phyloP scores from a whole-genome alignment of 1,140 invertebrate species.

The Campoletis sonorensis region DNA sequence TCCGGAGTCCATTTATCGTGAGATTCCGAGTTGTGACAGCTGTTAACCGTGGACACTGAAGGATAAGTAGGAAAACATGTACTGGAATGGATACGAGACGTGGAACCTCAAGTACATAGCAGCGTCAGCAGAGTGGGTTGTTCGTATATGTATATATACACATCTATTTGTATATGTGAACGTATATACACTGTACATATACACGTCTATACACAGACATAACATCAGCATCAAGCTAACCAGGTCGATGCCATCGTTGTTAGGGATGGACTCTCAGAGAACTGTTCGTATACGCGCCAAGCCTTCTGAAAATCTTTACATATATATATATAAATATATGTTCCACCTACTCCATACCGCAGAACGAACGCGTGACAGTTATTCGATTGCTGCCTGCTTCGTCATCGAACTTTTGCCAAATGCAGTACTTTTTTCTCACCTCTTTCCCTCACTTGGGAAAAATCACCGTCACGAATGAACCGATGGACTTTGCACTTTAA shows the following conservation, averaged over 20 bases:
- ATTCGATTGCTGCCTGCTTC: slow-evolving; percentile 41
- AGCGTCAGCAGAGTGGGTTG: slow-evolving; percentile 17
- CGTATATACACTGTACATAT: too few relatives aligned
- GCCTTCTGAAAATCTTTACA: background rate
- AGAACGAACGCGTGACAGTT: slow-evolving; percentile 31
- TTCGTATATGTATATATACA: too few relatives aligned
- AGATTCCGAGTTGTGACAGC: slow-evolving; percentile 17
- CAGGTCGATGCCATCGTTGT: background rate
- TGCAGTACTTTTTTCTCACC: slow-evolving; percentile 11
- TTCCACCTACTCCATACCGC: background rate
- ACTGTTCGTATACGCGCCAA: background rate
- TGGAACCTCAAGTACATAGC: background rate
- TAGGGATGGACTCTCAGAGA: slow-evolving; percentile 2
- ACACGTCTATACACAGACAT: background rate
- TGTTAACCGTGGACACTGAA: slow-evolving; percentile 1
- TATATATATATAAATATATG: background rate
- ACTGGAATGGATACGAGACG: background rate
- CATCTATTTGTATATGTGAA: too few relatives aligned
- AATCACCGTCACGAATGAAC: too few relatives aligned
- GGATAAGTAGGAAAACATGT: slow-evolving; percentile 25
- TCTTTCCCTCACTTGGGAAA: background rate
- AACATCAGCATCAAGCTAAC: slow-evolving; percentile 7
- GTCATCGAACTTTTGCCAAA: background rate
- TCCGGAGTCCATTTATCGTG: slow-evolving; percentile 3
- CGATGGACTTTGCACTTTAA: too few relatives aligned